Conservation (phyloP, 2,797 vertebrate species). For the Urophycis tenuis region DNA sequence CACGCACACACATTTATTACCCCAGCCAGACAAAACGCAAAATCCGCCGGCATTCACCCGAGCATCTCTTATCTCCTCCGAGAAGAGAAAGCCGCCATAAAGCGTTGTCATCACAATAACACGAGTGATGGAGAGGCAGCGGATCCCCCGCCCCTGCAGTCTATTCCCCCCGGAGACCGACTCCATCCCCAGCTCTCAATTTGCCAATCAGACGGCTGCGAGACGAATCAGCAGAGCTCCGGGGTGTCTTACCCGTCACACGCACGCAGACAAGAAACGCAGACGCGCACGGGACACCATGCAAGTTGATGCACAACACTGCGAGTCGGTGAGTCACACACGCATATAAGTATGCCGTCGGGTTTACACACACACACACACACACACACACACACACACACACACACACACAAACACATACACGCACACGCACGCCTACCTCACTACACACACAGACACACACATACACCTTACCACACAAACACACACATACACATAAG, state of each 20-base stretch:
- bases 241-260: background rate
- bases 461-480: constrained; percentile 17
- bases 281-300: background rate
- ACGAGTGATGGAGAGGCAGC: constrained; percentile 1
- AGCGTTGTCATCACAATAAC: background rate
- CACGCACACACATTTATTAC: background rate
- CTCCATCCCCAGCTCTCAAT: constrained; percentile 16
- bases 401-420: background rate
- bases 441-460: constrained; percentile 5
- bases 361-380: background rate
- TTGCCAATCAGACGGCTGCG: constrained; percentile 23
- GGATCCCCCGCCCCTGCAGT: constrained; percentile 16
- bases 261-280: background rate
- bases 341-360: background rate
- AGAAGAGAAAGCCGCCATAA: too few relatives aligned
- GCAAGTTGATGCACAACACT: too few relatives aligned
- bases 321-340: background rate
- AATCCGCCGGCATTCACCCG: too few relatives aligned
- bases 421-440: too few relatives aligned
- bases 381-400: constrained; percentile 19
- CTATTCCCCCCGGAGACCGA: constrained; percentile 6
- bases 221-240: background rate
- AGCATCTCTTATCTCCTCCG: too few relatives aligned
- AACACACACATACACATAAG: background rate
- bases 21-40: too few relatives aligned